Evolutionary conservation across 30 jellyfish, hydroid and myxozoan genomes (phyloP).

Genomic region (Hydractinia symbiolongicarpus): DNA sequence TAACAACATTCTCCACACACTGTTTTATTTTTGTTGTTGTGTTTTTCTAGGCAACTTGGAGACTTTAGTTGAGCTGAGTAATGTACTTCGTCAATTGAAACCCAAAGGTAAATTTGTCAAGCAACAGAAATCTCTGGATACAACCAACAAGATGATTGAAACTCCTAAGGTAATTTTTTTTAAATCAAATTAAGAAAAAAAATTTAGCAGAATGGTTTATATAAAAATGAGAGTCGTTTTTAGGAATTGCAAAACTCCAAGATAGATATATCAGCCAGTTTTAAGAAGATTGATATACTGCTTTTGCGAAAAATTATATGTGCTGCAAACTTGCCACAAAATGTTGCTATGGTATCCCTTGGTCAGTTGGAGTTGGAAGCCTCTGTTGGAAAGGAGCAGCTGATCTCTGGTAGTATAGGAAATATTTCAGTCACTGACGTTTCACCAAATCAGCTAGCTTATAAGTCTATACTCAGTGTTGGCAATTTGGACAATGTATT

Average conservation of each 20-base stretch:
- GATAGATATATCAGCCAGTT: not conserved
- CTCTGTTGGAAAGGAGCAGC: slow-evolving; percentile 34
- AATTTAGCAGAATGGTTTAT: too few relatives aligned
- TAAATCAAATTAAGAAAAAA: too few relatives aligned
- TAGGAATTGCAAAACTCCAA: not conserved
- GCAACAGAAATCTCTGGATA: too few relatives aligned
- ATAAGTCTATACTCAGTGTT: slow-evolving; percentile 44
- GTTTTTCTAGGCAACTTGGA: slow-evolving; percentile 69
- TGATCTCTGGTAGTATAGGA: slow-evolving; percentile 66
- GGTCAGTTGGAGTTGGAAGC: slow-evolving; percentile 74
- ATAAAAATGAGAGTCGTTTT: too few relatives aligned
- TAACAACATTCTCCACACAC: too few relatives aligned
- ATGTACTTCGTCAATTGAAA: slow-evolving; percentile 54
- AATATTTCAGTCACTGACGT: slow-evolving; percentile 59
- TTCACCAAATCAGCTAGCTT: slow-evolving; percentile 49
- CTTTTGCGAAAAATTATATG: slow-evolving; percentile 14
- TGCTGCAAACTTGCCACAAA: slow-evolving; percentile 44
- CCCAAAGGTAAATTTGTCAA: slow-evolving; percentile 6
- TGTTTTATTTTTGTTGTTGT: not conserved
- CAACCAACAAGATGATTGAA: too few relatives aligned
- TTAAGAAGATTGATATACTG: slow-evolving; percentile 8
- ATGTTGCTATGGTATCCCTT: slow-evolving; percentile 71
- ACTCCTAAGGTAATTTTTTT: too few relatives aligned
- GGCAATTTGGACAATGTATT: not conserved
- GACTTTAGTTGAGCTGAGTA: slow-evolving; percentile 79